phyloP scores from a whole-genome alignment of 2,888 invertebrate genomes.

The Leucoptera coffeella region DNA sequence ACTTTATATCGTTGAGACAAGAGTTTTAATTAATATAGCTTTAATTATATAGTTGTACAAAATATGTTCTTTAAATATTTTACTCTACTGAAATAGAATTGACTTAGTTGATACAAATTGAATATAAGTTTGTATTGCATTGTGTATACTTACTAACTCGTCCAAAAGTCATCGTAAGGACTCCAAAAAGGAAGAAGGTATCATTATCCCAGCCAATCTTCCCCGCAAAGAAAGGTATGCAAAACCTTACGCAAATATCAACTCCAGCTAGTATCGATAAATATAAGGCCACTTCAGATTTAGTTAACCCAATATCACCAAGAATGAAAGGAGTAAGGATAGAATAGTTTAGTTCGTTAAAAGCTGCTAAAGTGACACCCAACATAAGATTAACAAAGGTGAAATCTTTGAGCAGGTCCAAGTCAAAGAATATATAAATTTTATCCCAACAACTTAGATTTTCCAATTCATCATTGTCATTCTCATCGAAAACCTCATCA shows the following conservation, averaged over 20 bases:
- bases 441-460: slow-evolving; percentile 44
- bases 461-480: slow-evolving; percentile 13
- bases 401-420: slow-evolving; percentile 62
- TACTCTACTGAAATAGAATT: too few relatives aligned
- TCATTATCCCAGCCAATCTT: slow-evolving; percentile 66
- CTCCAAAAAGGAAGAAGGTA: slow-evolving; percentile 64
- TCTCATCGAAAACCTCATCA: slow-evolving; percentile 20
- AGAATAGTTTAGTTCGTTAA: slow-evolving; percentile 68
- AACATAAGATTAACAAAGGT: slow-evolving; percentile 65
- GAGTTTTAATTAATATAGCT: too few relatives aligned
- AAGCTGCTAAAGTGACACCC: slow-evolving; percentile 64
- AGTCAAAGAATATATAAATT: slow-evolving; percentile 60
- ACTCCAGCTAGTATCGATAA: slow-evolving; percentile 64
- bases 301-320: slow-evolving; percentile 58
- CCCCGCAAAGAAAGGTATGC: slow-evolving; percentile 62
- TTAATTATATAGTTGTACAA: too few relatives aligned
- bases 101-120: too few relatives aligned
- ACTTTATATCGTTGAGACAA: too few relatives aligned
- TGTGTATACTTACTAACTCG: slow-evolving; percentile 55
- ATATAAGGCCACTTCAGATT: slow-evolving; percentile 57
- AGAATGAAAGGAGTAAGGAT: slow-evolving; percentile 67
- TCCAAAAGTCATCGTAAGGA: slow-evolving; percentile 60
- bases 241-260: slow-evolving; percentile 60
- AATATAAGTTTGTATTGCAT: too few relatives aligned
- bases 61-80: too few relatives aligned